phyloP scores from a whole-genome alignment of 2,888 invertebrate genomes.

The Tricholauxania praeusta region DNA sequence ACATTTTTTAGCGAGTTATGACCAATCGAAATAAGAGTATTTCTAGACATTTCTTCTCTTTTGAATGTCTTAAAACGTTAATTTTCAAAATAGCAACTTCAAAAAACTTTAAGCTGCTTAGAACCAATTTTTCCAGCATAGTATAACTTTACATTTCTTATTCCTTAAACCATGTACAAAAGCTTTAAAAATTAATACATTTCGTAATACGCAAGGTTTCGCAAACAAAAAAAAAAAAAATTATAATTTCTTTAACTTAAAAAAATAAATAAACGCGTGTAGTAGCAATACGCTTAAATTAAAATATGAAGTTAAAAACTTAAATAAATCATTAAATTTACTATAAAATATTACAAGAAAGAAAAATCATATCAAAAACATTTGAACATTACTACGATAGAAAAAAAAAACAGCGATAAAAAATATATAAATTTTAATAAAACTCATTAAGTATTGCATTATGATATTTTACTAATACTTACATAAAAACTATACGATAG shows the following conservation, averaged over 20 bases:
- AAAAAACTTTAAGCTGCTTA: too few species aligned
- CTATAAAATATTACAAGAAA: background rate
- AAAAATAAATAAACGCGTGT: background rate
- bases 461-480: too few species aligned
- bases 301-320: slow-evolving; percentile 34
- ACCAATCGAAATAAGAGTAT: too few species aligned
- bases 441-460: too few species aligned
- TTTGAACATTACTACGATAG: too few species aligned
- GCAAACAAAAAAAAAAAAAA: background rate
- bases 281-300: background rate
- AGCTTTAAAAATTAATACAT: slow-evolving; percentile 12
- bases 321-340: slow-evolving; percentile 20
- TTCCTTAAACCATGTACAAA: background rate
- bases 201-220: slow-evolving; percentile 20
- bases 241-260: slow-evolving; percentile 17
- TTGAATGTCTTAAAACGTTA: too few species aligned
- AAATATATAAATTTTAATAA: too few species aligned
- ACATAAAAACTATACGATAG: too few species aligned
- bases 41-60: too few species aligned
- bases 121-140: background rate
- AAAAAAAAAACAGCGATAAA: too few species aligned
- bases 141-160: background rate
- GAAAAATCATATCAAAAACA: slow-evolving; percentile 32
- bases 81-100: too few species aligned
- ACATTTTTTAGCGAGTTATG: too few species aligned